Conservation (phyloP, 53 echinoderm and acorn worm species). For the Antedon mediterranea region DNA sequence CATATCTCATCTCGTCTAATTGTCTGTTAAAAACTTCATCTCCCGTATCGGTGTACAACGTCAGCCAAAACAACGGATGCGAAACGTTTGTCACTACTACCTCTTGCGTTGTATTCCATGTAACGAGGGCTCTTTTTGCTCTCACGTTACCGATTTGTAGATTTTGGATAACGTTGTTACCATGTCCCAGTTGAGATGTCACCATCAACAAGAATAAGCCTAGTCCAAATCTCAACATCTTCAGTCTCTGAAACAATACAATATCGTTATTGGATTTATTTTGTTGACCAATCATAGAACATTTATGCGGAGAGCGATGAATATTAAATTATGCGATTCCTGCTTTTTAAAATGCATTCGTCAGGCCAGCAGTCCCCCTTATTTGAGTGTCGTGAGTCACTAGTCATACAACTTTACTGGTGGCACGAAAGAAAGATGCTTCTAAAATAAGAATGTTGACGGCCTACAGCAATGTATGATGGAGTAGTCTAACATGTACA, state of each 20-base stretch:
- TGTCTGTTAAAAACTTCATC: not conserved
- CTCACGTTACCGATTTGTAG: not conserved
- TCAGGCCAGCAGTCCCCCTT: too few species aligned
- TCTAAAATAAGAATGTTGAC: too few species aligned
- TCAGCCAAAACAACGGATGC: not conserved
- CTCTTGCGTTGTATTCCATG: not conserved
- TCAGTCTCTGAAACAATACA: not conserved
- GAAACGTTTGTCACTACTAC: not conserved
- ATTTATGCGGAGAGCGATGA: too few species aligned
- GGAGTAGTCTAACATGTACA: too few species aligned
- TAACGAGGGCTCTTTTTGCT: not conserved
- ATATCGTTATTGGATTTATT: too few species aligned
- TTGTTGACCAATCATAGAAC: too few species aligned
- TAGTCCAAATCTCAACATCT: not conserved
- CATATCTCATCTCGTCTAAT: not conserved
- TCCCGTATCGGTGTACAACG: not conserved
- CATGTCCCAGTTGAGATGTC: not conserved
- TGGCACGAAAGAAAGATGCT: too few species aligned
- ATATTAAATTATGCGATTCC: too few species aligned
- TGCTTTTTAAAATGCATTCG: too few species aligned
- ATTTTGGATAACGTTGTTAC: not conserved
- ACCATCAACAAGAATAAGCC: not conserved
- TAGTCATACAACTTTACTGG: too few species aligned
- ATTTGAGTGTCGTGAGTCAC: too few species aligned
- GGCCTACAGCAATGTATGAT: too few species aligned